Conservation (phyloP, 2,797 vertebrate genomes). For the Mus minutoides region DNA sequence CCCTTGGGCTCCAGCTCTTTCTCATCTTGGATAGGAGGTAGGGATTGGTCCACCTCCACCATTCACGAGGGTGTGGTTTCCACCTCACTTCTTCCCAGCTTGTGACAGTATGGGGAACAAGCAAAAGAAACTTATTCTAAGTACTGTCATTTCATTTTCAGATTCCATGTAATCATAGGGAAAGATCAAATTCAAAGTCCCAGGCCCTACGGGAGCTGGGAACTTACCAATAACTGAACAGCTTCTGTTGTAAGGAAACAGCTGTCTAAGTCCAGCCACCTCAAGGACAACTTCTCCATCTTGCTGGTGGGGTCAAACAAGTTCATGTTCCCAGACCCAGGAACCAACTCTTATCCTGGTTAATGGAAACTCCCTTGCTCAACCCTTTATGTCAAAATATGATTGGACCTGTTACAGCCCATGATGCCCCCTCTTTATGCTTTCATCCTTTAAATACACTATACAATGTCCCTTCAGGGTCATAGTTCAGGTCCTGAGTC, state of each 20-base stretch:
- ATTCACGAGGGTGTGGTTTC: neutral
- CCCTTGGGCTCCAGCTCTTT: neutral
- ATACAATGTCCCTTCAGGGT: neutral
- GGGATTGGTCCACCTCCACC: neutral
- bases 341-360: neutral
- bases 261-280: neutral
- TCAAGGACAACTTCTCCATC: neutral
- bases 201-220: neutral
- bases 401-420: neutral
- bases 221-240: neutral
- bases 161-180: neutral
- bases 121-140: neutral
- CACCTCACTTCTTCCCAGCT: neutral
- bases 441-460: neutral
- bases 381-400: neutral
- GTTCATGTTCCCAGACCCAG: neutral
- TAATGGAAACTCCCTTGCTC: neutral
- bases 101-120: neutral
- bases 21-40: neutral
- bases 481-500: neutral
- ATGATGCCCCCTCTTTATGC: neutral
- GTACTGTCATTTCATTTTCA: neutral
- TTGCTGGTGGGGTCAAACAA: neutral
- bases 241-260: neutral
- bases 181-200: neutral